Percentiles rank a stretch among this genome's conserved stretches.
Evolutionary conservation across 2,888 invertebrate genomes (phyloP).

Genomic region (Myathropa florea): DNA sequence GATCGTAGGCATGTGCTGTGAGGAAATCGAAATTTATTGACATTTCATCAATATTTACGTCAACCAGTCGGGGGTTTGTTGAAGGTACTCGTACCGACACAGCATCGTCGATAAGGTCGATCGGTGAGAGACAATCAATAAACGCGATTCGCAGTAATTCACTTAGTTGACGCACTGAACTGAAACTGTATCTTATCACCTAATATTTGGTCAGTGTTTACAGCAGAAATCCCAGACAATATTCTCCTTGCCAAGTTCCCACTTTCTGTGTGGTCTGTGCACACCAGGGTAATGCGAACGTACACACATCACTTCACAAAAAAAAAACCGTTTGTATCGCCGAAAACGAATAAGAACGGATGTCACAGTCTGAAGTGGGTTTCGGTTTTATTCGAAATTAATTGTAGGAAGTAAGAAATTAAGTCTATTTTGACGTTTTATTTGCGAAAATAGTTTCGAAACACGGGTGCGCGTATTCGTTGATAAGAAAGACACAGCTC

Average conservation of each 20-base stretch:
- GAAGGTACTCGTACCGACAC: background rate
- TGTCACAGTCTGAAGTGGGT: constrained; percentile 17
- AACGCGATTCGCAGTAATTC: constrained; percentile 8
- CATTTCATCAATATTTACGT: constrained; percentile 43
- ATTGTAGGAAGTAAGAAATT: constrained; percentile 15
- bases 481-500: background rate
- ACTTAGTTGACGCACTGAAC: too few relatives aligned
- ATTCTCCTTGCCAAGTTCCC: background rate
- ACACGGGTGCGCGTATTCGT: background rate
- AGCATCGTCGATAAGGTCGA: background rate
- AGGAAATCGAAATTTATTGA: constrained; percentile 47
- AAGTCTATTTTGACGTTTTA: constrained; percentile 32
- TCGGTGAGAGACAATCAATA: background rate
- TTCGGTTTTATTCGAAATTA: background rate
- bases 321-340: background rate
- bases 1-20: background rate
- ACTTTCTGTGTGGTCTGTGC: background rate
- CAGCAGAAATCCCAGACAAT: background rate
- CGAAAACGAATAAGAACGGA: background rate
- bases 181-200: constrained; percentile 33
- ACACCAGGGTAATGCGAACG: background rate
- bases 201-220: background rate
- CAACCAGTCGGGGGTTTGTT: constrained; percentile 12
- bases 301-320: background rate
- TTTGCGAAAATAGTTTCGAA: background rate